Evolutionary conservation across 2,113 vertebrate genomes (phyloP), one percentile per base, ranked within the genome.

Genomic region (Barnardius zonarius): DNA sequence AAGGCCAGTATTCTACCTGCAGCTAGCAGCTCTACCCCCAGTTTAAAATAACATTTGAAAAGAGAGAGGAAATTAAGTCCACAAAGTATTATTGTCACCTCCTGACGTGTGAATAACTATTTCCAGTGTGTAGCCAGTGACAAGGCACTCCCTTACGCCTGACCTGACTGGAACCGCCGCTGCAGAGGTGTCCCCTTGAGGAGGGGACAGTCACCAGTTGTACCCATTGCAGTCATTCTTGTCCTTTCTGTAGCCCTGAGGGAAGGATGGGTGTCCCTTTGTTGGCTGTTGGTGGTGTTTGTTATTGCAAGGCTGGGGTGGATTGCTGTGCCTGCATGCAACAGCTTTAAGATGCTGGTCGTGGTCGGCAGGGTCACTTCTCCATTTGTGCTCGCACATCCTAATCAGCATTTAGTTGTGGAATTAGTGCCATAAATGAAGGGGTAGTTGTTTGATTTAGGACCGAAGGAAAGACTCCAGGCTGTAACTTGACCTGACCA

Each of bases 101-200:
- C 59, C 62, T 62, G 80, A 39, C 1, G 6, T 7, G 28, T 3
- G 2, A 78, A 74, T 43, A 83, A 35, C 52, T 39, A 1, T 57
- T 86, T 39, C n/a, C 82, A 77, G 63, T 16, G 70, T 6, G 70
- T 44, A 51, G 15, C 18, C 74, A 22, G 54, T 11, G 72, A 12
- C 35, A 3, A n/a, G 70, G 86, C 1, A 0, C 23, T 74, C 28
- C 33, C 1, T 0, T 52, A 11, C 0, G 2, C 41, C 54, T 31
- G 73, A 7, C 66, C 80, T 27, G 86, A 3, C 70, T 25, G 77
- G 69, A 46, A 3, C 31, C 52, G 4, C 7, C 0, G 1, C 64
- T 68, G 77, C 85, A 63, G 87, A 33, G 62, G 27, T 0, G 23
- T 69, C 44, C 64, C 66, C 73, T 9, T 1, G 1, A 46, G 70